phyloP scores from a whole-genome alignment of 1,140 invertebrate species.

The Brachionus angularis region DNA sequence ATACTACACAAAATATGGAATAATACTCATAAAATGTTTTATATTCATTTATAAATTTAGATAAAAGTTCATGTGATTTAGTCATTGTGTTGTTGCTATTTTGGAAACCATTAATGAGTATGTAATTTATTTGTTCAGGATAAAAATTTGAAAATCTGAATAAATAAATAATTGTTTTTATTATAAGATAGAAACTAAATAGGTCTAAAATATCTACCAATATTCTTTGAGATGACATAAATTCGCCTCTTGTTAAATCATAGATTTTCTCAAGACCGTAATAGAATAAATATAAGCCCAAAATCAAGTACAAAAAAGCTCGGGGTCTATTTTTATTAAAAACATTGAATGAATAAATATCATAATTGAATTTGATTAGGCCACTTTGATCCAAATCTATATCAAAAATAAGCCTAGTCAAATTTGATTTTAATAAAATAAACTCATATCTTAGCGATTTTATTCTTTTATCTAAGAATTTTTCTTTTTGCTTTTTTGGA shows the following conservation, averaged over 20 bases:
- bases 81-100: background rate
- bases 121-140: no score
- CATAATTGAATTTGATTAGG: background rate
- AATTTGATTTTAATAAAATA: background rate
- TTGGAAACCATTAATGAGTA: no score
- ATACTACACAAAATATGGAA: constrained; percentile 1
- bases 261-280: constrained; percentile 11
- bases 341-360: constrained; percentile 21
- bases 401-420: background rate
- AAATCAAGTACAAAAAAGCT: background rate
- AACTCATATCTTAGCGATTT: background rate
- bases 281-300: constrained; percentile 19
- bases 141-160: background rate
- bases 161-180: background rate
- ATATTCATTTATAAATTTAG: background rate
- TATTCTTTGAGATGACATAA: constrained; percentile 8
- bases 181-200: constrained; percentile 3
- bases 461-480: constrained; percentile 16
- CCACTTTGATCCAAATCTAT: constrained; percentile 8
- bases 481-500: background rate
- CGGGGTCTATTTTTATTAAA: background rate
- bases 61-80: background rate
- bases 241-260: constrained; percentile 17
- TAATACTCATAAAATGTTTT: background rate
- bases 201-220: background rate